These are phyloP conservation scores for Nylanderia fulva DNA, from an alignment of 1,140 invertebrate species.

Conservation along the genomic window DNA sequence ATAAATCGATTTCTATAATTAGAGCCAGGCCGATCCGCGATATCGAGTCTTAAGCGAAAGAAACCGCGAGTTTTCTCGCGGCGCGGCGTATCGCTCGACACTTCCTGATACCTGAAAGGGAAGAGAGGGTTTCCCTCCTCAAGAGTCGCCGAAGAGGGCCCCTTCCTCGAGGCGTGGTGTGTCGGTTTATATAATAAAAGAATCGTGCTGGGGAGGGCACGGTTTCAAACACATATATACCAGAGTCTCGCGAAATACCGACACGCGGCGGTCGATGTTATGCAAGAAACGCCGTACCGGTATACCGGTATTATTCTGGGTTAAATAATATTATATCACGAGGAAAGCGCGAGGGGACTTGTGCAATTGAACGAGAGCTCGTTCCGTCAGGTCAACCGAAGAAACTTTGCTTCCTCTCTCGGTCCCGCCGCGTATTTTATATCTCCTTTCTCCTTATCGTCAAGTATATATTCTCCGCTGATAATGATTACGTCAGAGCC, in stretches of 20 bases:
- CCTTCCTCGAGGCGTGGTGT: conserved; percentile 32
- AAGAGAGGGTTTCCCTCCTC: not conserved
- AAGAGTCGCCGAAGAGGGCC: not conserved
- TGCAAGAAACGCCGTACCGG: conserved; percentile 70
- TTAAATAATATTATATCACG: conserved; percentile 84
- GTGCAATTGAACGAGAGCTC: conserved; percentile 73
- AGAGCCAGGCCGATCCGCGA: conserved; percentile 22
- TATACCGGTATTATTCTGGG: conserved; percentile 80
- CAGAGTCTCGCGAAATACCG: conserved; percentile 80
- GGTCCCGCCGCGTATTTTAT: conserved; percentile 30
- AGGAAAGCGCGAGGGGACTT: conserved; percentile 79
- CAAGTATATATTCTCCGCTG: not conserved
- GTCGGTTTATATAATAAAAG: conserved; percentile 80
- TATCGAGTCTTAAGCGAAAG: conserved; percentile 34
- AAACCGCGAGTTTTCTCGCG: conserved; percentile 52
- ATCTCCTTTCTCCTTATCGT: conserved; percentile 8
- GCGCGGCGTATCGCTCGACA: conserved; percentile 50
- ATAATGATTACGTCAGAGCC: not conserved
- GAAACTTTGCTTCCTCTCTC: conserved; percentile 45
- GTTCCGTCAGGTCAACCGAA: conserved; percentile 13
- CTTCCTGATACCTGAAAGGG: conserved; percentile 67
- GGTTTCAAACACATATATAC: conserved; percentile 43
- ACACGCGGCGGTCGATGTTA: conserved; percentile 76
- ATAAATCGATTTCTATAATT: conserved; percentile 57
- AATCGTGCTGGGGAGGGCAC: conserved; percentile 47